phyloP scores from a whole-genome alignment of 1,140 invertebrate genomes.

The Probaryconus sp. region DNA sequence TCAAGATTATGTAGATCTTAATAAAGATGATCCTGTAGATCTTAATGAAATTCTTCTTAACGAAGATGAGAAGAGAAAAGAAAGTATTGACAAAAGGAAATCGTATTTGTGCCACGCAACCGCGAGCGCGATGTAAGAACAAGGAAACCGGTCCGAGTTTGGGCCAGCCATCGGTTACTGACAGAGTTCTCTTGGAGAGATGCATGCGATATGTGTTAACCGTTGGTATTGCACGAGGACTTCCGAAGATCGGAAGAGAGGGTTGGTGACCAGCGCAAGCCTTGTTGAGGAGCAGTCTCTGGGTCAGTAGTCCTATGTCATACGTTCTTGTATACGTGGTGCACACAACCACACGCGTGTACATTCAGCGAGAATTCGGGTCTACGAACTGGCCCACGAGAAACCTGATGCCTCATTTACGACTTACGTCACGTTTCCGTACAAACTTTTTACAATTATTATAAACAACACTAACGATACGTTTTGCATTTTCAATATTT shows the following conservation, averaged over 20 bases:
- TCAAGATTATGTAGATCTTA: too few species aligned
- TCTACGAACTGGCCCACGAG: constrained; percentile 44
- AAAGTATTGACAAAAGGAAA: constrained; percentile 34
- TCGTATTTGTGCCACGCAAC: constrained; percentile 52
- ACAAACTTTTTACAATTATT: constrained; percentile 3
- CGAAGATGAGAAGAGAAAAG: constrained; percentile 30
- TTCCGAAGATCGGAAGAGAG: constrained; percentile 48
- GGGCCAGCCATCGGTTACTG: constrained; percentile 25
- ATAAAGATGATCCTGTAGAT: too few species aligned
- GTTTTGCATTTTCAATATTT: too few species aligned
- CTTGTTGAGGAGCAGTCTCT: constrained; percentile 61
- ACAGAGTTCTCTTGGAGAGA: constrained; percentile 27
- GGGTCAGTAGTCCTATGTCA: constrained; percentile 67
- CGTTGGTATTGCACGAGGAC: constrained; percentile 59
- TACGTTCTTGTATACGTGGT: constrained; percentile 26
- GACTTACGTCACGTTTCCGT: constrained; percentile 7
- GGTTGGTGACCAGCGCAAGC: constrained; percentile 57
- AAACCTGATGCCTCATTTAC: constrained; percentile 8
- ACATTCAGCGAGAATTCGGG: constrained; percentile 42
- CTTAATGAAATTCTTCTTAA: constrained; percentile 9
- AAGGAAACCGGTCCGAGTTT: constrained; percentile 59
- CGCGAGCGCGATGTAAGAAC: constrained; percentile 39
- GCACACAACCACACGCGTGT: constrained; percentile 8
- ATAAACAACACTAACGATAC: constrained; percentile 9
- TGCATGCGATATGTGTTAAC: constrained; percentile 37